Conservation (phyloP, 2,888 invertebrate species). For the Iselma pallidipennis region DNA sequence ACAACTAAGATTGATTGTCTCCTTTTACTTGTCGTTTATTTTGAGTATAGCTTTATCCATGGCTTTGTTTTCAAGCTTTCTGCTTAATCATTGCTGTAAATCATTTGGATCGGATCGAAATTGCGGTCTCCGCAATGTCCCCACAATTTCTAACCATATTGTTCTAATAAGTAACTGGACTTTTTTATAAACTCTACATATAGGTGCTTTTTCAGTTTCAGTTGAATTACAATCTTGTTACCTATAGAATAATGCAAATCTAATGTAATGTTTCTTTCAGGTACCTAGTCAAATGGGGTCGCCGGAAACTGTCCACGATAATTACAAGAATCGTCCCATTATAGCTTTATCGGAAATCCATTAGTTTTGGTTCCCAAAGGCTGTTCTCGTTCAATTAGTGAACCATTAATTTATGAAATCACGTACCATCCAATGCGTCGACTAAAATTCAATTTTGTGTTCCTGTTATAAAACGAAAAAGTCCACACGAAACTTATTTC, state of each 20-base stretch:
- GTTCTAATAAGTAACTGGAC: not conserved
- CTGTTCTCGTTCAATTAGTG: constrained; percentile 4
- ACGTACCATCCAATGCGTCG: not conserved
- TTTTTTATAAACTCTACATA: not conserved
- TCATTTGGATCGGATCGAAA: not conserved
- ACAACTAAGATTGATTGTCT: constrained; percentile 6
- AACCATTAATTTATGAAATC: not conserved
- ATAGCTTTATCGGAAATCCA: constrained; percentile 7
- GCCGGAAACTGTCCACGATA: not conserved
- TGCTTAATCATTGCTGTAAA: constrained; percentile 8
- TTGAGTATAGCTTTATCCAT: constrained; percentile 2
- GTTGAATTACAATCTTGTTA: too few species aligned
- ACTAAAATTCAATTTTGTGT: not conserved
- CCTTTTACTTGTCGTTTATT: constrained; percentile 6
- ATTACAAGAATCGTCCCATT: constrained; percentile 1
- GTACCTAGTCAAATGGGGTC: too few species aligned
- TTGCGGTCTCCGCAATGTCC: not conserved
- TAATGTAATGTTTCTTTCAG: too few species aligned
- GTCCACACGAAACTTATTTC: too few species aligned
- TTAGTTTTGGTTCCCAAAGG: not conserved
- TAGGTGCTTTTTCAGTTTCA: too few species aligned
- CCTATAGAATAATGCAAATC: too few species aligned
- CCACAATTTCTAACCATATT: not conserved
- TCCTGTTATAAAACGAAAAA: not conserved
- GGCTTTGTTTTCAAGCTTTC: constrained; percentile 3